phyloP scores from a whole-genome alignment of 2,888 invertebrate species.

The Saturnia pavonia region DNA sequence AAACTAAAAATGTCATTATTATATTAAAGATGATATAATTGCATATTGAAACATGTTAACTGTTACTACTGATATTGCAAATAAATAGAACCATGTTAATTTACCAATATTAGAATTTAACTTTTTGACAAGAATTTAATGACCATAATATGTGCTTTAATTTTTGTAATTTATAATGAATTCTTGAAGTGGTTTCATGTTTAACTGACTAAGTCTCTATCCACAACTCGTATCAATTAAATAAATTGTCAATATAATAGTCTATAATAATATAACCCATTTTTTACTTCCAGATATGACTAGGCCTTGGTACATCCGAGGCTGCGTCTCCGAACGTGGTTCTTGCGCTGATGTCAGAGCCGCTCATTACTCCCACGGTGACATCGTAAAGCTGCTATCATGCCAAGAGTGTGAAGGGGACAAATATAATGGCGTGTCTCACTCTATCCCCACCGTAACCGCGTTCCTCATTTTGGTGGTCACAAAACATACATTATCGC shows the following conservation, averaged over 20 bases:
- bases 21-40: no score
- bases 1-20: no score
- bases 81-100: no score
- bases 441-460: slow-evolving; percentile 45
- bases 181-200: no score
- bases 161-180: no score
- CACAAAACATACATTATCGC: slow-evolving; percentile 53
- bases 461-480: slow-evolving; percentile 51
- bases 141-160: no score
- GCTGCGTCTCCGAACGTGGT: slow-evolving; percentile 63
- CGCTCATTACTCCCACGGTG: slow-evolving; percentile 40
- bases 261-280: background rate
- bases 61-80: no score
- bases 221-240: no score
- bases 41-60: no score
- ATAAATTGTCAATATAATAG: background rate
- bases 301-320: slow-evolving; percentile 55
- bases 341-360: slow-evolving; percentile 56
- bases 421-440: slow-evolving; percentile 54
- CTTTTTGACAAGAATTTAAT: no score
- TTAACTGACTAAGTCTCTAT: no score
- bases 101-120: no score
- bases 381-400: slow-evolving; percentile 45
- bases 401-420: slow-evolving; percentile 64
- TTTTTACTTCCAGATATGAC: slow-evolving; percentile 49